Evolutionary conservation across 2,888 invertebrate genomes (phyloP).

Genomic region (Synanthedon myopaeformis): DNA sequence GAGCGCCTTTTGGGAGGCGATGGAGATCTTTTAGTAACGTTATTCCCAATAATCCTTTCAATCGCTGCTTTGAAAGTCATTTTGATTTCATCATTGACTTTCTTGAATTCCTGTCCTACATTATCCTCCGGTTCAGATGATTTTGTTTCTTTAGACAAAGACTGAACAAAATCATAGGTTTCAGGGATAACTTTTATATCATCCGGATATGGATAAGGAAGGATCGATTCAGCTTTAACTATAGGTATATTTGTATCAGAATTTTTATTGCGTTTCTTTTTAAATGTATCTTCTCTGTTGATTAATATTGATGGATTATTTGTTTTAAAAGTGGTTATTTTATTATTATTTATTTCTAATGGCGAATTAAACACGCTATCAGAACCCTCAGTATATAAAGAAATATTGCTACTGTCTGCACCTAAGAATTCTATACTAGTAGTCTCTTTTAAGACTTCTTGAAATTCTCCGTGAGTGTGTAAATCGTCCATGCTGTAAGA

Average conservation of each 20-base stretch:
- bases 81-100: slow-evolving; percentile 47
- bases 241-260: slow-evolving; percentile 21
- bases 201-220: slow-evolving; percentile 41
- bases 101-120: slow-evolving; percentile 42
- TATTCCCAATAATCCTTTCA: slow-evolving; percentile 38
- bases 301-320: background rate
- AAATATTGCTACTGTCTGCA: slow-evolving; percentile 31
- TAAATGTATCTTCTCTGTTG: slow-evolving; percentile 3
- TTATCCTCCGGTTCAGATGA: slow-evolving; percentile 17
- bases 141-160: slow-evolving; percentile 8
- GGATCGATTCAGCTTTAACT: slow-evolving; percentile 40
- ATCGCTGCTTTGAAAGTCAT: slow-evolving; percentile 50
- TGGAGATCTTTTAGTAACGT: slow-evolving; percentile 17
- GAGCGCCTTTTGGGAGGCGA: slow-evolving; percentile 2
- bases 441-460: slow-evolving; percentile 45
- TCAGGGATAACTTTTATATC: slow-evolving; percentile 20
- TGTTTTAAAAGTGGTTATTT: slow-evolving; percentile 4
- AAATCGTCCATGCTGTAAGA: slow-evolving; percentile 56
- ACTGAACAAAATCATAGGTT: slow-evolving; percentile 14
- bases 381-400: slow-evolving; percentile 44
- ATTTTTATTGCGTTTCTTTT: background rate
- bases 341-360: slow-evolving; percentile 29
- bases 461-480: slow-evolving; percentile 28
- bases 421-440: slow-evolving; percentile 50
- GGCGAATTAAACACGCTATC: slow-evolving; percentile 43